Percentiles rank a stretch among this genome's conserved stretches.
These are phyloP conservation scores for Melanargia galathea DNA, from an alignment of 2,888 invertebrate species.

Conservation along the genomic window DNA sequence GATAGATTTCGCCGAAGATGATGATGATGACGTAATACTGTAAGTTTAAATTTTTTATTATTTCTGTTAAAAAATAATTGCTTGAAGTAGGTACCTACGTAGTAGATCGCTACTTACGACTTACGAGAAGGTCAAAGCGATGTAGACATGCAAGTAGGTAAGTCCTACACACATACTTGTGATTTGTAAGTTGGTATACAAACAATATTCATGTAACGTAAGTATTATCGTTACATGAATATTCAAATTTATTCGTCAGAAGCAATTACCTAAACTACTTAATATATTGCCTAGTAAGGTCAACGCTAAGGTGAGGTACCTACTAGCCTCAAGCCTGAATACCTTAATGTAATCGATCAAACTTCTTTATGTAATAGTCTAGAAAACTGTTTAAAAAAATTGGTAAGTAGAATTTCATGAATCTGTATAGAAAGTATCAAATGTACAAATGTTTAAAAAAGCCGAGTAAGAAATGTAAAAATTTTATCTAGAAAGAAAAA, in stretches of 20 bases:
- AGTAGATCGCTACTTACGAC: not conserved
- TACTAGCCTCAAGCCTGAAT: not conserved
- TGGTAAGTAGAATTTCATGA: too few relatives aligned
- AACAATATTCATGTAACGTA: too few relatives aligned
- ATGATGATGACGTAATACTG: slow-evolving; percentile 64
- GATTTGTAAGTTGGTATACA: not conserved
- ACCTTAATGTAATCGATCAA: not conserved
- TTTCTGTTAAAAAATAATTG: not conserved
- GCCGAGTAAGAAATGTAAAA: not conserved
- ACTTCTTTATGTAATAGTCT: slow-evolving; percentile 1
- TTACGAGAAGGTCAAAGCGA: not conserved
- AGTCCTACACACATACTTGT: not conserved
- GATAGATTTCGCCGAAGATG: slow-evolving; percentile 53
- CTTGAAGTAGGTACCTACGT: not conserved
- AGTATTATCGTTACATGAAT: not conserved
- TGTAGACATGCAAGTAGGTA: not conserved
- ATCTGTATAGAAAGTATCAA: not conserved
- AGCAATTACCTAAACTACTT: not conserved
- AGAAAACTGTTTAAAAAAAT: not conserved
- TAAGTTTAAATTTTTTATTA: slow-evolving; percentile 51
- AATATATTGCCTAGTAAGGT: not conserved
- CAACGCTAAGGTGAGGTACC: not conserved
- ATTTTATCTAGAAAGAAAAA: slow-evolving; percentile 56
- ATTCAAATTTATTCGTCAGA: not conserved
- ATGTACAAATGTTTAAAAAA: not conserved